These are phyloP conservation scores for Helarctos malayanus DNA, from an alignment of 2,797 vertebrate species.

Conservation along the genomic window DNA sequence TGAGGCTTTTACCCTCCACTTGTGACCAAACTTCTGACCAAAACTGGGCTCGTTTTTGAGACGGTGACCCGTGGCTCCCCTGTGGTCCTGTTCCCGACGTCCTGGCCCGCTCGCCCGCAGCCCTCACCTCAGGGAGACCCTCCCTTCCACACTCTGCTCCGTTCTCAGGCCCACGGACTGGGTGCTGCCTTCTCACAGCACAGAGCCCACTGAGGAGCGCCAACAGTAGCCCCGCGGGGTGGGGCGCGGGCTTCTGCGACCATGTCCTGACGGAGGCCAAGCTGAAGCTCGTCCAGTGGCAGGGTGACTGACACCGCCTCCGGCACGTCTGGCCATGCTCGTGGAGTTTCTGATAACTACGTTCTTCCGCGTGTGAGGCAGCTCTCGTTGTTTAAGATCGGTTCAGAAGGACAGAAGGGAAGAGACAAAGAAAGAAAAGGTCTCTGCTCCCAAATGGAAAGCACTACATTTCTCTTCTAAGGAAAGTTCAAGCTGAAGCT, in stretches of 20 bases:
- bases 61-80: fast-evolving
- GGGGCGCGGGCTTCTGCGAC: neutral
- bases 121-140: fast-evolving
- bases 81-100: neutral
- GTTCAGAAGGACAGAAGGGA: neutral
- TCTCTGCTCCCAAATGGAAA: conserved; percentile 81
- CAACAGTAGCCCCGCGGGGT: no score
- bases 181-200: neutral
- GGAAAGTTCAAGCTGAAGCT: conserved; percentile 84
- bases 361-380: neutral
- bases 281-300: fast-evolving
- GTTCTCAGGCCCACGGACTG: neutral
- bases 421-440: conserved; percentile 77
- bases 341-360: neutral
- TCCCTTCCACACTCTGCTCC: neutral
- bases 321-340: neutral
- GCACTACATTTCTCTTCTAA: conserved; percentile 86
- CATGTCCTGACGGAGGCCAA: fast-evolving
- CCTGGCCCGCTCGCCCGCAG: neutral
- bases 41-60: neutral
- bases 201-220: no score
- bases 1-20: neutral
- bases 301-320: fast-evolving
- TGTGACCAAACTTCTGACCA: neutral
- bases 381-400: no score